Evolutionary conservation across 2,113 vertebrate genomes (phyloP).

Genomic region (Pantherophis guttatus): DNA sequence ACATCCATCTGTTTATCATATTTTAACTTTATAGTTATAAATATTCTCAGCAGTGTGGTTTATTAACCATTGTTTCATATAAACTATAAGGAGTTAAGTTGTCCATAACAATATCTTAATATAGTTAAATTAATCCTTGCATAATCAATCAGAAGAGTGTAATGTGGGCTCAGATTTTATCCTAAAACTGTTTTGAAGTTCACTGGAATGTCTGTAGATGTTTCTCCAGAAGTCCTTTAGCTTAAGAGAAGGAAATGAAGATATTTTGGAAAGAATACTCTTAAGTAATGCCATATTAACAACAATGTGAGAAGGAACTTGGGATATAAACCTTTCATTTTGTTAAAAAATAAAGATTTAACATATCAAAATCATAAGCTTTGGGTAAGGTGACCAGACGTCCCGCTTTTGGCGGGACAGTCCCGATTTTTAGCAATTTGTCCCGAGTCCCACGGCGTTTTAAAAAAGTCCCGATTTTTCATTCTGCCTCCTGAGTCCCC

Average conservation of each 20-base stretch:
- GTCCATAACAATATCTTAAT: conserved; percentile 37
- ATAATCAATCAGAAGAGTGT: conserved; percentile 7
- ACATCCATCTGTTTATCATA: neutral
- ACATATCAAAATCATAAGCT: neutral
- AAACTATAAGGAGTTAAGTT: conserved; percentile 12
- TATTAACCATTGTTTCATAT: conserved; percentile 44
- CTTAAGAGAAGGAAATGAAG: conserved; percentile 29
- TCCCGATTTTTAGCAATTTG: no score
- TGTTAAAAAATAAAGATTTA: neutral
- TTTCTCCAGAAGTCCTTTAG: conserved; percentile 2
- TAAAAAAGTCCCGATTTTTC: no score
- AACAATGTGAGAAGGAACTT: neutral
- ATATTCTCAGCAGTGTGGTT: neutral
- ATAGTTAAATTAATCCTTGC: conserved; percentile 37
- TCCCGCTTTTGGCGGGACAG: no score
- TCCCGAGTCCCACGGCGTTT: no score
- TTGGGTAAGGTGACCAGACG: no score
- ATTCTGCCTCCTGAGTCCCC: no score
- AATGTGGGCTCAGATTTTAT: conserved; percentile 17
- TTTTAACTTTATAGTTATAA: neutral
- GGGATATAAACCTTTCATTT: neutral
- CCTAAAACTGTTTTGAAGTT: neutral
- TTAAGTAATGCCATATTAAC: neutral
- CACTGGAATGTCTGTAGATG: neutral
- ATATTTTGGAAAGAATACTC: conserved; percentile 25